Percentiles rank a stretch among this genome's conserved stretches.
These are phyloP conservation scores for Myodes glareolus DNA, from an alignment of 2,113 vertebrate species.

Conservation along the genomic window DNA sequence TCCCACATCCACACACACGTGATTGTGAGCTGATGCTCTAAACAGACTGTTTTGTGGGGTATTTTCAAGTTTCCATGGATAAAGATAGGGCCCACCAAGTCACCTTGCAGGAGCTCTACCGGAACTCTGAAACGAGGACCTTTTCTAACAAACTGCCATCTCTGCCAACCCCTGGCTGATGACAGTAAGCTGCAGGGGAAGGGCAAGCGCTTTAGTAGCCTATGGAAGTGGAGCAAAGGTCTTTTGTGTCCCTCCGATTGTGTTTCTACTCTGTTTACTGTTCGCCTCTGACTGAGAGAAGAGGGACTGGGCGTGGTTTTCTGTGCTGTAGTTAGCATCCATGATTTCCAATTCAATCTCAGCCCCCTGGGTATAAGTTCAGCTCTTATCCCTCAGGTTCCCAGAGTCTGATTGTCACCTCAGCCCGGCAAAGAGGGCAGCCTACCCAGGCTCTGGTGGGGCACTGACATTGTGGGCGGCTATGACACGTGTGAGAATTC, in stretches of 20 bases:
- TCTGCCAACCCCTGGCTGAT: neutral
- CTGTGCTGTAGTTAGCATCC: neutral
- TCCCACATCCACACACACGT: neutral
- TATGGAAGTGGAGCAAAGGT: neutral
- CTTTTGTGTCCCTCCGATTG: neutral
- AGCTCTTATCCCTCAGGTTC: neutral
- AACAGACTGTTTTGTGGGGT: neutral
- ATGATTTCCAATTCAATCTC: neutral
- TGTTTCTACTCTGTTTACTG: slow-evolving; percentile 27
- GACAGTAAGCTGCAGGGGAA: neutral
- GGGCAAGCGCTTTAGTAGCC: neutral
- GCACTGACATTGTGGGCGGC: neutral
- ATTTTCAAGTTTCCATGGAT: neutral
- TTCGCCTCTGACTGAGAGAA: slow-evolving; percentile 2
- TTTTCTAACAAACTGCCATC: neutral
- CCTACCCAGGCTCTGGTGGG: neutral
- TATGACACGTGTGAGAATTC: neutral
- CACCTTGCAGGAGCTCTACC: neutral
- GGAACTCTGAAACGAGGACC: neutral
- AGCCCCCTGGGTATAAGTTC: neutral
- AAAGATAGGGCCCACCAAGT: neutral
- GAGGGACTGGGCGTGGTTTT: neutral
- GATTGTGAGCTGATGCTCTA: neutral
- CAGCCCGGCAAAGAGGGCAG: neutral
- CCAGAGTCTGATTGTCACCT: neutral